A percentile compares a stretch with the other conserved stretches of the same genome.
phyloP scores from a whole-genome alignment of 2,888 invertebrate species.

The Drosophila yooni region DNA sequence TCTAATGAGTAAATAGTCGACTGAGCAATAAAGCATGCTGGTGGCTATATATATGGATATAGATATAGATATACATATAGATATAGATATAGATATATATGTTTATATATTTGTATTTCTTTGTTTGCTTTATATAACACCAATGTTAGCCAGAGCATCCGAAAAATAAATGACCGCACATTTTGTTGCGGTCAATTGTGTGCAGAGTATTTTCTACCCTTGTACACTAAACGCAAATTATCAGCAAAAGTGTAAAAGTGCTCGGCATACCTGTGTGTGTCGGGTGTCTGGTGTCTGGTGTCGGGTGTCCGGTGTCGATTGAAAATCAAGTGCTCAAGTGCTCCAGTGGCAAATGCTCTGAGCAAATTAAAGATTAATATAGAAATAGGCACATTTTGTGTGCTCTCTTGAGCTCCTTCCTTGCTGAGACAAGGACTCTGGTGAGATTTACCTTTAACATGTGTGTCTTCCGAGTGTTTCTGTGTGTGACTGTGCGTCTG shows the following conservation, averaged over 20 bases:
- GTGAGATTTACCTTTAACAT: conserved; percentile 24
- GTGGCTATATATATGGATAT: neutral
- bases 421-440: conserved; percentile 1
- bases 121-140: conserved; percentile 50
- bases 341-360: neutral
- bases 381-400: neutral
- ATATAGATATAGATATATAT: neutral
- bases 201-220: conserved; percentile 6
- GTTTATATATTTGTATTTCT: neutral
- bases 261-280: conserved; percentile 13
- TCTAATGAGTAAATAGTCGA: conserved; percentile 52
- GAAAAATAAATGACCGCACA: conserved; percentile 16
- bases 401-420: neutral
- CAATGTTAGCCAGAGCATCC: conserved; percentile 24
- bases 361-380: conserved; percentile 28
- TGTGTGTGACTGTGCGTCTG: conserved; percentile 22
- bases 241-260: neutral
- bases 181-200: conserved; percentile 1
- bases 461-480: neutral
- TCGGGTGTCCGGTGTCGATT: conserved; percentile 1
- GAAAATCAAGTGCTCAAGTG: conserved; percentile 8
- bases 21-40: conserved; percentile 8
- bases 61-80: neutral
- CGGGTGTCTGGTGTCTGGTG: neutral
- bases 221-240: conserved; percentile 1